Evolutionary conservation across 2,888 invertebrate species (phyloP), one percentile per base, ranked within the genome.

Genomic region (Tenodera sinensis): DNA sequence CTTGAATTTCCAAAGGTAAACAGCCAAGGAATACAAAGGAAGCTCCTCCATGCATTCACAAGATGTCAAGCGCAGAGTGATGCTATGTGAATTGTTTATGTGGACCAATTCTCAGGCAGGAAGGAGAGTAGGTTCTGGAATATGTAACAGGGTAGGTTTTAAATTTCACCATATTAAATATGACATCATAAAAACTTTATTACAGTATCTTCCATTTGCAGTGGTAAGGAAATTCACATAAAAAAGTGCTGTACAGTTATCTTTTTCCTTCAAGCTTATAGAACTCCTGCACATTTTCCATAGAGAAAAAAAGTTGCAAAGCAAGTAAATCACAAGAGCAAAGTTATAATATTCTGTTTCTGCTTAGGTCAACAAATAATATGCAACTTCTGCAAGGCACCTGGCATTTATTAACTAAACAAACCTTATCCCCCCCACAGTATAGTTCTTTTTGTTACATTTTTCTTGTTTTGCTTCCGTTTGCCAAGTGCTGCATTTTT

Each of bases 141-240:
- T 34, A 34, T 34, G 34, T 34, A 34, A 34, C 7, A 42, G 42
- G 42, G 12, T 42, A 42, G 42, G 42, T 12, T 42, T 42, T 42
- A 42, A 42, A 42, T 42, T 42, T 12, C 42, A 42, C 12, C 42
- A 42, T 42, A 42, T 42, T 42, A 71, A 71, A 30, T 81, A 71
- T 86, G 85, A 81, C 81, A 28, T 71, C 84, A 88, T 88, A 88
- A 88, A 88, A 88, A 88, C 88, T 88, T 88, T 88, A 88, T 88
- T 88, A 88, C 85, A 87, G 25, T 28, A 71, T 86, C 54, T 54
- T 81, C 12, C 28, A 28, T 28, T 86, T 9, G 71, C 20, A 27
- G 71, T 71, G 71, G 25, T 28, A 86, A 86, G 20, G 71, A 86
- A 86, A 86, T 87, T 83, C 82, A 85, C 85, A 88, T 88, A 88